These are phyloP conservation scores for Megalops cyprinoides DNA, from an alignment of 2,797 vertebrate species.

Conservation along the genomic window DNA sequence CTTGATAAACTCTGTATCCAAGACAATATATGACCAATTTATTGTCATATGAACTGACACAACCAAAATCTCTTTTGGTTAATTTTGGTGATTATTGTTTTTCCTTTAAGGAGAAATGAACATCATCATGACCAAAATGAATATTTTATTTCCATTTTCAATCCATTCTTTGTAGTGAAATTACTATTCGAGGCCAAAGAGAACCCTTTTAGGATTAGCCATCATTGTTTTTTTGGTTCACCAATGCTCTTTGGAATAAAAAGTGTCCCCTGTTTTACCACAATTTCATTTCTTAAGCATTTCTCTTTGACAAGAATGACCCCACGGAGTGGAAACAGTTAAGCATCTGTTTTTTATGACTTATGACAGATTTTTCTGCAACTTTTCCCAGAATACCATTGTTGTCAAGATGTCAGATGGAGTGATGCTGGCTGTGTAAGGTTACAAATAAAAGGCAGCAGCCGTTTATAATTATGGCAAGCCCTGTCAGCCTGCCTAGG, in stretches of 20 bases:
- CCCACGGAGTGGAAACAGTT: not conserved
- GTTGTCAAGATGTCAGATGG: not conserved
- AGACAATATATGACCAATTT: too few relatives aligned
- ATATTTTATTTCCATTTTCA: too few relatives aligned
- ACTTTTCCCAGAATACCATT: conserved; percentile 9
- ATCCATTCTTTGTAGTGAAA: too few relatives aligned
- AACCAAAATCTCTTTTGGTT: too few relatives aligned
- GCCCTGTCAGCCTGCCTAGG: not conserved
- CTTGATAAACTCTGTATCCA: too few relatives aligned
- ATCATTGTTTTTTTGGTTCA: not conserved
- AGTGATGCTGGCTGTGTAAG: not conserved
- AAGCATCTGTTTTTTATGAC: not conserved
- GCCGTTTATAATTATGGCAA: not conserved
- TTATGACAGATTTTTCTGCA: not conserved
- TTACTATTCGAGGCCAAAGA: too few relatives aligned
- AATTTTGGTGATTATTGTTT: too few relatives aligned
- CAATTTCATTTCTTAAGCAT: not conserved
- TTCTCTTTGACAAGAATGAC: not conserved
- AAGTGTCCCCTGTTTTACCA: too few relatives aligned
- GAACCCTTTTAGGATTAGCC: too few relatives aligned
- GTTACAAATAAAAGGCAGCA: not conserved
- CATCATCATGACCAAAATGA: too few relatives aligned
- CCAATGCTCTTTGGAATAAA: not conserved
- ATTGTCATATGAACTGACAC: too few relatives aligned
- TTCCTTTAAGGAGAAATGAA: too few relatives aligned